Base-by-base conservation (phyloP, 2,797 vertebrate genomes). In the Pipistrellus pygmaeus region DNA sequence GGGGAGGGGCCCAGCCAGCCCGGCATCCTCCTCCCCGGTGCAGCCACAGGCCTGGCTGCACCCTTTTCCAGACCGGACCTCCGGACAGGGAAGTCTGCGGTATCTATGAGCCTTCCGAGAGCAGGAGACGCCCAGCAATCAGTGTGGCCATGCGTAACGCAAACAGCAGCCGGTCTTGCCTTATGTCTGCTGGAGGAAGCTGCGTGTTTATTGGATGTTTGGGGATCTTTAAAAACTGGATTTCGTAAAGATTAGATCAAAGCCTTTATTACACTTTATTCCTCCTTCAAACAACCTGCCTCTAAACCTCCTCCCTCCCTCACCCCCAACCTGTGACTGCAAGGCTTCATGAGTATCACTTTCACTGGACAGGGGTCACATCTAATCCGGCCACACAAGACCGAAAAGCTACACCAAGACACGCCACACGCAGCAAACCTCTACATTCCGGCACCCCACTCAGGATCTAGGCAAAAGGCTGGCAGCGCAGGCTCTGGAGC, bases 241-340 rank as follows among this genome's bases (percentile, higher is more conserved):
- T 95, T 93, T 51, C 91, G 89, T 94, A 93, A 96, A 75, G 96
- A 97, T 98, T 95, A 97, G 97, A 98, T 98, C 98, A 98, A 98
- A 98, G 98, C 98, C 98, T 98, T 98, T 98, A 98, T 98, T 98
- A 97, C 98, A 98, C 94, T 44, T 44, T 44, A 94, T 97, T 97
- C 97, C 93, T 98, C 97, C 97, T 96, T 98, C 94, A 95, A 98
- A 97, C 95, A 95, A 96, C 85, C 97, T 97, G 90, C 41, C 95
- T 93, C 94, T 94, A 97, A 97, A 17, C 14, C 62, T 15, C 27
- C 95, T 88, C 96, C 96, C 96, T 88, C 94, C 90, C 96, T 97
- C 95, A 96, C 92, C 96, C 96, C 68, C 0, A 75, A 97, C 95
- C 41, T 91, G 90, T 92, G 51, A 92, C 96, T 96, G 75, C 97